Conservation (phyloP, 2,888 invertebrate genomes). For the Coleophora flavipennella region DNA sequence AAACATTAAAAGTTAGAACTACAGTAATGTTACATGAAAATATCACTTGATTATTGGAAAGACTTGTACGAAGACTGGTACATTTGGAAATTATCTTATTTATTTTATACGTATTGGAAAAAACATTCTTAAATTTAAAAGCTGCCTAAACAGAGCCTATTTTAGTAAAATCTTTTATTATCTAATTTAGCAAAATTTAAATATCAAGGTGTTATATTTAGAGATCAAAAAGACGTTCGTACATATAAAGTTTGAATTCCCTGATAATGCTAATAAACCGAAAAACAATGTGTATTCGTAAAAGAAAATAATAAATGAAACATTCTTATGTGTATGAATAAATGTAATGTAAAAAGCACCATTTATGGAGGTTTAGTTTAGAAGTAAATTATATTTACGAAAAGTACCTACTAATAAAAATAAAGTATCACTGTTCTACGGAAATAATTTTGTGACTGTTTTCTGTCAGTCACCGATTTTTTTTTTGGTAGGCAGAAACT, state of each 20-base stretch:
- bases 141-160: no score
- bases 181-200: neutral
- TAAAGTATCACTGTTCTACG: no score
- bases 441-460: no score
- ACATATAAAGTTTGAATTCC: neutral
- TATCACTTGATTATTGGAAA: slow-evolving; percentile 60
- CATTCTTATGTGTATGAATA: neutral
- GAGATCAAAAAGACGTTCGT: slow-evolving; percentile 6
- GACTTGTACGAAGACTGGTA: slow-evolving; percentile 26
- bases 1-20: slow-evolving; percentile 41
- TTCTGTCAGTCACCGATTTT: no score
- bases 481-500: no score
- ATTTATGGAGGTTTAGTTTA: slow-evolving; percentile 15
- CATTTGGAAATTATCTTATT: neutral
- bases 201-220: neutral
- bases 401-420: no score
- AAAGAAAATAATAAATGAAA: slow-evolving; percentile 7
- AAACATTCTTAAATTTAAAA: slow-evolving; percentile 2
- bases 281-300: slow-evolving; percentile 7
- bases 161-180: no score
- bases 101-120: slow-evolving; percentile 2
- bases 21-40: slow-evolving; percentile 41
- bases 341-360: slow-evolving; percentile 21
- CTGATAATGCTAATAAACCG: neutral
- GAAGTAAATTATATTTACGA: no score